phyloP scores from a whole-genome alignment of 2,888 invertebrate species.

The Biston betularia region DNA sequence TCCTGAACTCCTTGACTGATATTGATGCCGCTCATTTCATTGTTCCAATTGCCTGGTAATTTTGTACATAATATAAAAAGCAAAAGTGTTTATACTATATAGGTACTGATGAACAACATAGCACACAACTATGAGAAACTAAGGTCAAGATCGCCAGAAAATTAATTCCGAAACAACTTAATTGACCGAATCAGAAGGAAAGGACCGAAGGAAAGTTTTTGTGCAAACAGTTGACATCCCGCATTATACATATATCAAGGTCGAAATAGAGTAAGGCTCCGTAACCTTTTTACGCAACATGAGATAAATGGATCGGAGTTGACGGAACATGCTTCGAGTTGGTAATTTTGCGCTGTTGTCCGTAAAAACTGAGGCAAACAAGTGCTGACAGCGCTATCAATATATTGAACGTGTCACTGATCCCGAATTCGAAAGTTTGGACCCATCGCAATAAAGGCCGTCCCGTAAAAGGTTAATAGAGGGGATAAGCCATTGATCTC shows the following conservation, averaged over 20 bases:
- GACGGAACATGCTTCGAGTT: constrained; percentile 10
- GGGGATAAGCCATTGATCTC: constrained; percentile 40
- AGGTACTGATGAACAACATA: background rate
- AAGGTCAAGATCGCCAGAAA: constrained; percentile 11
- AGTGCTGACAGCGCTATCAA: constrained; percentile 7
- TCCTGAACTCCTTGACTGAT: too few species aligned
- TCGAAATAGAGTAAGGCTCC: constrained; percentile 9
- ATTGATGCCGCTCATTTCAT: too few species aligned
- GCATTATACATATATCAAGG: constrained; percentile 19
- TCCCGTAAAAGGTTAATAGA: constrained; percentile 32
- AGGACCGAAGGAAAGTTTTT: constrained; percentile 17
- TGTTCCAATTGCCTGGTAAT: too few species aligned
- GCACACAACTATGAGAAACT: background rate
- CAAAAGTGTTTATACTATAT: background rate
- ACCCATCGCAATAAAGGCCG: constrained; percentile 24
- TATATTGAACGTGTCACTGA: constrained; percentile 30
- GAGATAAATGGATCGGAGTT: constrained; percentile 6
- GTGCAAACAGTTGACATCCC: constrained; percentile 13
- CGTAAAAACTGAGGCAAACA: constrained; percentile 6
- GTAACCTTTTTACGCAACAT: constrained; percentile 7
- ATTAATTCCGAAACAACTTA: constrained; percentile 17
- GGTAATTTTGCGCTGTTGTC: constrained; percentile 9
- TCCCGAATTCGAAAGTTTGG: constrained; percentile 21
- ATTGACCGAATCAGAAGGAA: constrained; percentile 14
- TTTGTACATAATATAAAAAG: too few species aligned